Evolutionary conservation across 2,113 vertebrate species (phyloP).

Genomic region (Caranx melampygus): DNA sequence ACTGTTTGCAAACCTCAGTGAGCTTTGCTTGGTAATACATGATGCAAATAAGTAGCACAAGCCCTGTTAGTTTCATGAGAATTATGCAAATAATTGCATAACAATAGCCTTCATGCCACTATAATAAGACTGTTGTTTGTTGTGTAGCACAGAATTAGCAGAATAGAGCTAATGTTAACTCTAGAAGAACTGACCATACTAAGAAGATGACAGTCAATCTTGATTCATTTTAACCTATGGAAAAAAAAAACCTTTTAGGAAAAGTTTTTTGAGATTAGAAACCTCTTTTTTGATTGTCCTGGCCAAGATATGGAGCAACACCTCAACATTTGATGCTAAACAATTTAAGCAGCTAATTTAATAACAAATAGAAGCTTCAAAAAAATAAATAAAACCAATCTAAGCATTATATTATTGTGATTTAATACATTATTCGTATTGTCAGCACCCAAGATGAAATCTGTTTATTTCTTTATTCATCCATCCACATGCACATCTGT

Average conservation of each 20-base stretch:
- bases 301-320: neutral
- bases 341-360: too few relatives aligned
- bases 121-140: neutral
- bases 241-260: neutral
- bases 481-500: neutral
- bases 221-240: neutral
- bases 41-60: constrained; percentile 24
- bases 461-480: neutral
- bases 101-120: neutral
- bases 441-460: neutral
- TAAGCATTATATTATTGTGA: neutral
- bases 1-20: constrained; percentile 91
- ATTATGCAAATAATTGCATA: constrained; percentile 13
- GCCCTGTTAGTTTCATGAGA: neutral
- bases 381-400: neutral
- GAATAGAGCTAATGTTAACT: neutral
- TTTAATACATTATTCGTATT: neutral
- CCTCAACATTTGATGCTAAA: neutral
- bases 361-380: neutral
- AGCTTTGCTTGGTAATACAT: constrained; percentile 89
- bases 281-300: neutral
- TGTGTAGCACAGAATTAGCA: neutral
- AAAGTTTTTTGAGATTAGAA: neutral
- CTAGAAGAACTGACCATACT: neutral
- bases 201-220: neutral